Conservation (phyloP, 2,113 vertebrate species). For the Dasyurus viverrinus region DNA sequence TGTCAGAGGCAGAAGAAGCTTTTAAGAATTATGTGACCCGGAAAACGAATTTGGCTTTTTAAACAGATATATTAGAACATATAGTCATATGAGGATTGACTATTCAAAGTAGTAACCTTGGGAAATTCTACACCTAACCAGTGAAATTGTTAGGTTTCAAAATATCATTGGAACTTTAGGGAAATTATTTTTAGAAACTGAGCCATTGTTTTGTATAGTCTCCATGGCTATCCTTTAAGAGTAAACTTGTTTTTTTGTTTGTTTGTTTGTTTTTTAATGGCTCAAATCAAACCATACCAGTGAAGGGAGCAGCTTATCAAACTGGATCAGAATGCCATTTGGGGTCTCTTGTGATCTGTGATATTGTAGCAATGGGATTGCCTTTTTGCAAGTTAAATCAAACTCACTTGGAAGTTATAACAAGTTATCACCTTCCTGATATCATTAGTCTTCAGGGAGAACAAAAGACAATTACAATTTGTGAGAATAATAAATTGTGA, state of each 20-base stretch:
- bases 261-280: not conserved
- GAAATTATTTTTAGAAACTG: not conserved
- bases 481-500: too few species aligned
- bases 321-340: not conserved
- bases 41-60: not conserved
- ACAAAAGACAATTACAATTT: too few species aligned
- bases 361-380: not conserved
- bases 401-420: too few species aligned
- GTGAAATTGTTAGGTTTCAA: not conserved
- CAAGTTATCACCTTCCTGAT: too few species aligned
- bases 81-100: not conserved
- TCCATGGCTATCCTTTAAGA: not conserved
- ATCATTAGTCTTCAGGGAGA: too few species aligned
- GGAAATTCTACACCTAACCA: not conserved
- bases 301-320: not conserved
- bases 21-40: not conserved
- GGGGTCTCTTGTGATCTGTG: not conserved
- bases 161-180: not conserved
- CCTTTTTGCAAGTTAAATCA: not conserved
- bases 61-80: not conserved
- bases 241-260: not conserved
- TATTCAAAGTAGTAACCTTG: not conserved
- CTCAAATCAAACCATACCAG: not conserved
- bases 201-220: not conserved
- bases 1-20: not conserved